Conservation (phyloP, 2,888 invertebrate genomes). For the Tipula helvola region DNA sequence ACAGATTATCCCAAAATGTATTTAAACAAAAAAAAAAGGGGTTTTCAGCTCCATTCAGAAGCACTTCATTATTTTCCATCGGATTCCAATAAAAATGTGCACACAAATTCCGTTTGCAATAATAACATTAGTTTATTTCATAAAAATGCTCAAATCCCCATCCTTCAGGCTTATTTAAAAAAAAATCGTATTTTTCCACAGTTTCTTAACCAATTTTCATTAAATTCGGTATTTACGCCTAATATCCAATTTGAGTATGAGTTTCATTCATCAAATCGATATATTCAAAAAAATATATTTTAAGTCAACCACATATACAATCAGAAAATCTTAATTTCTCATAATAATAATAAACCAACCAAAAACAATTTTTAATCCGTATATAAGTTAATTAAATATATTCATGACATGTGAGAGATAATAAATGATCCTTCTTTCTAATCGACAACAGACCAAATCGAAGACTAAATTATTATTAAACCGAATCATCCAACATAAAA, state of each 20-base stretch:
- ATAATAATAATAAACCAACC: not conserved
- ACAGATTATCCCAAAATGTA: no score
- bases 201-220: no score
- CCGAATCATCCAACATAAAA: not conserved
- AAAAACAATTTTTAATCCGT: not conserved
- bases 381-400: not conserved
- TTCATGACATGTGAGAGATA: not conserved
- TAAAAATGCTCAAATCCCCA: no score
- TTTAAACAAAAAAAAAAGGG: no score
- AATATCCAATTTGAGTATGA: not conserved
- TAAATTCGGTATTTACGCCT: no score
- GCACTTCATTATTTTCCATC: no score
- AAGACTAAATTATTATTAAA: not conserved
- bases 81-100: no score
- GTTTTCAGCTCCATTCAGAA: no score
- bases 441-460: not conserved
- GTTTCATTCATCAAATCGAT: not conserved
- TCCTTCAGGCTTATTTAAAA: no score
- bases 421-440: conserved; percentile 4
- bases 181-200: no score
- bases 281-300: not conserved
- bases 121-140: no score
- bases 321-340: not conserved
- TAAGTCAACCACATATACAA: not conserved
- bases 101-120: no score